phyloP scores from a whole-genome alignment of 2,797 vertebrate species.

The Cygnus olor region DNA sequence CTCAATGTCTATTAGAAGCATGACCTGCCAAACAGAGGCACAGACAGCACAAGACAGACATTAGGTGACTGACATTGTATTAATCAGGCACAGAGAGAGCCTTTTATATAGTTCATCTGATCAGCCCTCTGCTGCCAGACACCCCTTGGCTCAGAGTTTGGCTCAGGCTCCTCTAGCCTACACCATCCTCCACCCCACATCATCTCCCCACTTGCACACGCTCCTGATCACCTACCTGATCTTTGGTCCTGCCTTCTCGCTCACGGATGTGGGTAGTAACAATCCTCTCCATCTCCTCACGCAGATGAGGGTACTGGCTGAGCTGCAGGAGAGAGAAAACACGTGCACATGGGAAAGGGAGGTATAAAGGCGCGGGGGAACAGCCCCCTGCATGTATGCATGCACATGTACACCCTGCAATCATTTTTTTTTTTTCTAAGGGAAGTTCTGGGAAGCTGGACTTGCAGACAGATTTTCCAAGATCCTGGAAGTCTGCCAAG shows the following conservation, averaged over 20 bases:
- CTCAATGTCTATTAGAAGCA: conserved; percentile 97
- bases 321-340: conserved; percentile 84
- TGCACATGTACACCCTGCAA: conserved; percentile 3
- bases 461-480: conserved; percentile 65
- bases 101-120: background rate
- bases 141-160: background rate
- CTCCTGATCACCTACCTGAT: conserved; percentile 82
- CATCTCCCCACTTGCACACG: background rate
- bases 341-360: conserved; percentile 73
- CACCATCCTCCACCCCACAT: background rate
- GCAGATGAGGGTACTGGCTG: conserved; percentile 94
- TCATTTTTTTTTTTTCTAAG: background rate
- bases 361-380: background rate
- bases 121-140: background rate
- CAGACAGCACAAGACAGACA: background rate
- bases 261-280: conserved; percentile 98
- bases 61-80: background rate
- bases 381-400: conserved; percentile 1
- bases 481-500: conserved; percentile 5
- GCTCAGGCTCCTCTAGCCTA: background rate
- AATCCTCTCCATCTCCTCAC: conserved; percentile 98
- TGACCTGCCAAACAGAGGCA: conserved; percentile 81
- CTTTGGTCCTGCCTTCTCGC: conserved; percentile 92
- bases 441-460: conserved; percentile 42
- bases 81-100: background rate